These are phyloP conservation scores for Mycteria americana DNA, from an alignment of 2,797 vertebrate genomes.

Conservation along the genomic window DNA sequence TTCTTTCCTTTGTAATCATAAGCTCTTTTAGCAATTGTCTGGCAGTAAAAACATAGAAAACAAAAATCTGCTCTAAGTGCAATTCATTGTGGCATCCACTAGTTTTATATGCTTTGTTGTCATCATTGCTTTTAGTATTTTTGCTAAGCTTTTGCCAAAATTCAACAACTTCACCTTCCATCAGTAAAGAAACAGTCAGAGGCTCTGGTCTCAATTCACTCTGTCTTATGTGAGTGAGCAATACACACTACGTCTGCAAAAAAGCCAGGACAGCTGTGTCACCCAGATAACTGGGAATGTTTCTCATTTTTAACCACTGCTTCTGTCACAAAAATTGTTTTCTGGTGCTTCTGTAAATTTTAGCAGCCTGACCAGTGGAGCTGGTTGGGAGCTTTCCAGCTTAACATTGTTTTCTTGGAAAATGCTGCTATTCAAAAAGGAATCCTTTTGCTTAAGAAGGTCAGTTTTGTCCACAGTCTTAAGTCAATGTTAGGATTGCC, in stretches of 20 bases:
- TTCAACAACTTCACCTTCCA: not conserved
- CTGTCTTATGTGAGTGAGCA: not conserved
- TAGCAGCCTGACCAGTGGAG: not conserved
- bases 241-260: accelerated
- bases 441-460: not conserved
- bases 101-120: not conserved
- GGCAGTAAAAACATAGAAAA: not conserved
- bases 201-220: not conserved
- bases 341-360: not conserved
- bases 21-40: not conserved
- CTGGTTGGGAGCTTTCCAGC: not conserved
- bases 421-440: not conserved
- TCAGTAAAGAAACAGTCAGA: not conserved
- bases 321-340: not conserved
- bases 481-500: not conserved
- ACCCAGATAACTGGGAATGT: not conserved
- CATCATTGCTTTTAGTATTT: not conserved
- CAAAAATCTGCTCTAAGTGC: not conserved
- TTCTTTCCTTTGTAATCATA: not conserved
- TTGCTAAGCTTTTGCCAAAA: not conserved
- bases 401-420: not conserved
- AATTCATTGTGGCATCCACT: not conserved
- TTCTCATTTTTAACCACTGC: not conserved
- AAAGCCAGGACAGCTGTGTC: not conserved
- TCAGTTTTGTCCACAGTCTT: not conserved